A percentile compares a stretch with the other conserved stretches of the same genome.
These are phyloP conservation scores for Pipa parva DNA, from an alignment of 2,113 vertebrate species.

Conservation along the genomic window DNA sequence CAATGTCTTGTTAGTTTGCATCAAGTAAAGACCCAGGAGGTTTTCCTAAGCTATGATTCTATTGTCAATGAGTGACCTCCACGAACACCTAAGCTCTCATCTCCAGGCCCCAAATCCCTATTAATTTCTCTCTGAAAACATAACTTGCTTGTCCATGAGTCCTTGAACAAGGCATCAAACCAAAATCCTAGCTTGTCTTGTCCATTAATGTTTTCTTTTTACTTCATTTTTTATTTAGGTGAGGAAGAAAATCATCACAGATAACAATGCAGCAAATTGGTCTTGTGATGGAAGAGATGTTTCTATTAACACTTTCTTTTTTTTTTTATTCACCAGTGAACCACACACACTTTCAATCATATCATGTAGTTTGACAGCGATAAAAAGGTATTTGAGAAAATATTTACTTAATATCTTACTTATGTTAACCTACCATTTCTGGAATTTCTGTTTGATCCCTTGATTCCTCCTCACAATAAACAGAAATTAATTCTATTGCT, in stretches of 20 bases:
- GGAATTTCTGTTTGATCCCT: too few species aligned
- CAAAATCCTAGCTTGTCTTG: constrained; percentile 43
- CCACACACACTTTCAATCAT: background rate
- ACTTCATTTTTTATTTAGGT: constrained; percentile 25
- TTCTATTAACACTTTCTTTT: constrained; percentile 12
- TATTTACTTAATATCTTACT: too few species aligned
- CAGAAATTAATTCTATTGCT: too few species aligned
- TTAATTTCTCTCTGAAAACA: constrained; percentile 59
- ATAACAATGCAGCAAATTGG: constrained; percentile 40
- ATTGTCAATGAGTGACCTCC: constrained; percentile 68
- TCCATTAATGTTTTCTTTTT: constrained; percentile 27
- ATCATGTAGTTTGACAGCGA: background rate
- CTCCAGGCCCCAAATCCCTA: constrained; percentile 60
- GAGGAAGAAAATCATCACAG: constrained; percentile 14
- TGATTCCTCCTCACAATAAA: too few species aligned
- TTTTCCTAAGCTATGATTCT: constrained; percentile 64
- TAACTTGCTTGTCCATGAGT: constrained; percentile 46
- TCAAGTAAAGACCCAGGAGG: constrained; percentile 63
- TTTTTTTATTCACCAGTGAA: constrained; percentile 15
- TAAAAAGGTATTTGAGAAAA: constrained; percentile 16
- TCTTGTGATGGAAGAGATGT: constrained; percentile 28
- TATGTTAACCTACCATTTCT: too few species aligned
- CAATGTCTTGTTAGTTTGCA: constrained; percentile 70
- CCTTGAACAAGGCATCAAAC: constrained; percentile 55
- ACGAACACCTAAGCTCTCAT: constrained; percentile 62